Conservation (phyloP, 2,797 vertebrate genomes). For the Anguilla pacifica region DNA sequence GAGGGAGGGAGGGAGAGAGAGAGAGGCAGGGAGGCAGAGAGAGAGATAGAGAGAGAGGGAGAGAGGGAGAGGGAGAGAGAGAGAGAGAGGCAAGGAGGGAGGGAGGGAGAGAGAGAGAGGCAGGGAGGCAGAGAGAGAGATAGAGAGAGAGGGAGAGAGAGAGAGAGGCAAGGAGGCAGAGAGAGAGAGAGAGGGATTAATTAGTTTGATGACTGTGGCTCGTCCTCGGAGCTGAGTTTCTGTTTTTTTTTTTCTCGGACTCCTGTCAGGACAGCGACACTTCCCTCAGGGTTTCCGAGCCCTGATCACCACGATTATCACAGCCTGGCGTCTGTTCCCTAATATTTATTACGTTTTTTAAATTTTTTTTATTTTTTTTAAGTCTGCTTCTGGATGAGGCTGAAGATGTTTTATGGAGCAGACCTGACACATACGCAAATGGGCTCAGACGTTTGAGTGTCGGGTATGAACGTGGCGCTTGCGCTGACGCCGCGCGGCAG, state of each 20-base stretch:
- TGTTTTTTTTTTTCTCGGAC: background rate
- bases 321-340: background rate
- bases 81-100: background rate
- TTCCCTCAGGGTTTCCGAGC: background rate
- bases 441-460: background rate
- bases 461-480: background rate
- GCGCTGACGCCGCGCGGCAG: background rate
- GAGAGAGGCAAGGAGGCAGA: too few species aligned
- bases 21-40: too few species aligned
- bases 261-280: background rate
- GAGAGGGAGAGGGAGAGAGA: too few species aligned
- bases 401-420: background rate
- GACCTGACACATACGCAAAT: conserved; percentile 5
- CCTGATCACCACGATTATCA: conserved; percentile 4
- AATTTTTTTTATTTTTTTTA: background rate
- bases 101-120: too few species aligned
- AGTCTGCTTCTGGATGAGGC: background rate
- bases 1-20: too few species aligned
- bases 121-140: too few species aligned
- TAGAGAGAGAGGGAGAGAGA: too few species aligned
- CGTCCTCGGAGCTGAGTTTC: background rate
- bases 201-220: conserved; percentile 2
- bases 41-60: too few species aligned
- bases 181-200: background rate
- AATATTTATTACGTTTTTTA: background rate